phyloP scores from a whole-genome alignment of 2,113 vertebrate genomes.

The Ammodytes marinus region DNA sequence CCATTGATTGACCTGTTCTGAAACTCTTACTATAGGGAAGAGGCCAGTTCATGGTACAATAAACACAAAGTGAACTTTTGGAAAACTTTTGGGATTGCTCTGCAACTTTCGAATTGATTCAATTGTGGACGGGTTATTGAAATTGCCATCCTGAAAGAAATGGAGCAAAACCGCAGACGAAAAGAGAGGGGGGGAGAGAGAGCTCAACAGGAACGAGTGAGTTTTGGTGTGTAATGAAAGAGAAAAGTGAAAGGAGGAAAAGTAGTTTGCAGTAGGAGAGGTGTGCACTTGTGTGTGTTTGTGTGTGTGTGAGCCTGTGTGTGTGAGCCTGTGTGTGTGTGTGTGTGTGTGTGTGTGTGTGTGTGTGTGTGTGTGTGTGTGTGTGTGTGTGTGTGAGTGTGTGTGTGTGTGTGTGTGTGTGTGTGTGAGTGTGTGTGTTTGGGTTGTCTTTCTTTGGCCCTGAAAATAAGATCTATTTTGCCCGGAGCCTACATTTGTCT shows the following conservation, averaged over 20 bases:
- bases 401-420: constrained; percentile 5
- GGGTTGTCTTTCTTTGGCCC: constrained; percentile 58
- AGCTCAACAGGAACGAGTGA: constrained; percentile 34
- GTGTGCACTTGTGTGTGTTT: background rate
- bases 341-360: constrained; percentile 13
- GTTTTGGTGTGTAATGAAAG: constrained; percentile 68
- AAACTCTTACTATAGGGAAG: background rate
- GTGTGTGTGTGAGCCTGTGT: background rate
- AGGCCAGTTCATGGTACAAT: background rate
- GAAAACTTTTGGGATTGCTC: constrained; percentile 51
- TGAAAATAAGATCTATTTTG: constrained; percentile 78
- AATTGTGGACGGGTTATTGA: constrained; percentile 58
- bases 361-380: constrained; percentile 13
- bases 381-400: background rate
- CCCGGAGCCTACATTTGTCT: constrained; percentile 80
- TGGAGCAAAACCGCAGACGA: constrained; percentile 36
- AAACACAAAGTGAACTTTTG: constrained; percentile 5
- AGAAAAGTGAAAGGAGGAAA: constrained; percentile 65
- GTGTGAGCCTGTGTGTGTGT: constrained; percentile 8
- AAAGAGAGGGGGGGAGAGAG: background rate
- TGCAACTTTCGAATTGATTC: constrained; percentile 66
- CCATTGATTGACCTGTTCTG: background rate
- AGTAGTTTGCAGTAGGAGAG: constrained; percentile 54
- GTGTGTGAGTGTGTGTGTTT: constrained; percentile 17
- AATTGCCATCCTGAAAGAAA: constrained; percentile 62